phyloP scores from a whole-genome alignment of 2,888 invertebrate species.

The Ecliptopera silaceata region DNA sequence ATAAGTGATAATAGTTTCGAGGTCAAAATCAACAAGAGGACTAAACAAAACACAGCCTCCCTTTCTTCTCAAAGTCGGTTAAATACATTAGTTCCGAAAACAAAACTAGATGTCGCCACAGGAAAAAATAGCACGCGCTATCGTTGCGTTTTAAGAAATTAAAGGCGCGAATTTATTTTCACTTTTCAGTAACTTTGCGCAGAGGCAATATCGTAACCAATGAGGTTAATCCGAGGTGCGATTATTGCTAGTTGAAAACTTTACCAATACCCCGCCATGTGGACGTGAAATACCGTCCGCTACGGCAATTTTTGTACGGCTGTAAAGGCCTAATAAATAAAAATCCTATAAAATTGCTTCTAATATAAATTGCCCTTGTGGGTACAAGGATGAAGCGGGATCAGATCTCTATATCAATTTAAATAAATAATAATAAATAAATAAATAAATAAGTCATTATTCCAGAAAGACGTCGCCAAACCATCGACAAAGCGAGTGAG shows the following conservation, averaged over 20 bases:
- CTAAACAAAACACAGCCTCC: not conserved
- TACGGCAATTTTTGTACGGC: conserved; percentile 92
- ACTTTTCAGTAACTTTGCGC: conserved; percentile 93
- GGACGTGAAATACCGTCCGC: conserved; percentile 93
- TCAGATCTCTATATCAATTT: no score
- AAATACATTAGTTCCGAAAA: conserved; percentile 4
- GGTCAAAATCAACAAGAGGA: not conserved
- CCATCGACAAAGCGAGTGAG: conserved; percentile 49
- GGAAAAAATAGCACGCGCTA: conserved; percentile 22
- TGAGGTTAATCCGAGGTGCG: conserved; percentile 95
- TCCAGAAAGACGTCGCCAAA: conserved; percentile 67
- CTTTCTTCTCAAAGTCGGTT: not conserved
- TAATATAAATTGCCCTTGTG: no score
- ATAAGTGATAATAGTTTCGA: no score
- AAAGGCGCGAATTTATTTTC: not conserved
- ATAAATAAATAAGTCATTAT: not conserved
- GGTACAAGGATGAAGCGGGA: no score
- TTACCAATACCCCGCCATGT: conserved; percentile 95
- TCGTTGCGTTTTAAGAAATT: conserved; percentile 15
- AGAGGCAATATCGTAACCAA: conserved; percentile 96
- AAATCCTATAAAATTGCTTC: no score
- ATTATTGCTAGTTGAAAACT: conserved; percentile 97
- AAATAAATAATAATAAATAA: no score
- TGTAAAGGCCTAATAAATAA: conserved; percentile 67
- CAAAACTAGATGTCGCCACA: conserved; percentile 23